Conservation (phyloP, 2,113 vertebrate genomes). For the Psilopogon haemacephalus region DNA sequence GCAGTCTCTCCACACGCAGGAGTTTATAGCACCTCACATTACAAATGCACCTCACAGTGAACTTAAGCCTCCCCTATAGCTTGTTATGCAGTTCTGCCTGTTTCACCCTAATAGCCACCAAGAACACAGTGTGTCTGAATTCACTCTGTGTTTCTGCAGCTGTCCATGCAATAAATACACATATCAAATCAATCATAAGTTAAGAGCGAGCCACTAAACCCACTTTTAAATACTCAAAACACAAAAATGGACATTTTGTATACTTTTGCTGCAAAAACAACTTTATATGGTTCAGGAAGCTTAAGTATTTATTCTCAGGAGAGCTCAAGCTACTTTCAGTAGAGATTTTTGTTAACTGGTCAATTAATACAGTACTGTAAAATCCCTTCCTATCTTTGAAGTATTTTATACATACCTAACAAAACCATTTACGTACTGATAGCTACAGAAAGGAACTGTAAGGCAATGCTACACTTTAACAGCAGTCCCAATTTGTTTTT, state of each 20-base stretch:
- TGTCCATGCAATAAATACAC: not conserved
- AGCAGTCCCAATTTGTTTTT: not conserved
- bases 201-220: not conserved
- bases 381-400: not conserved
- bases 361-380: not conserved
- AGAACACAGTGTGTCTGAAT: not conserved
- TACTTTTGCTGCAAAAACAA: not conserved
- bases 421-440: not conserved
- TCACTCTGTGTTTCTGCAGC: not conserved
- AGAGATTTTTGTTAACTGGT: not conserved
- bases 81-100: not conserved
- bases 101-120: not conserved
- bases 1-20: not conserved
- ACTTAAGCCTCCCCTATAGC: not conserved
- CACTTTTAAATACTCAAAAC: not conserved
- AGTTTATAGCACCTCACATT: not conserved
- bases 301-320: not conserved
- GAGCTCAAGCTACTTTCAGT: not conserved
- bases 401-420: not conserved
- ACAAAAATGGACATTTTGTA: not conserved
- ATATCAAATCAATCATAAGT: not conserved
- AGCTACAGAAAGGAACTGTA: not conserved
- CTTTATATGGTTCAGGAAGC: not conserved
- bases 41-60: not conserved
- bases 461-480: not conserved